phyloP scores from a whole-genome alignment of 1,140 invertebrate species.

The Helicorthomorpha holstii region DNA sequence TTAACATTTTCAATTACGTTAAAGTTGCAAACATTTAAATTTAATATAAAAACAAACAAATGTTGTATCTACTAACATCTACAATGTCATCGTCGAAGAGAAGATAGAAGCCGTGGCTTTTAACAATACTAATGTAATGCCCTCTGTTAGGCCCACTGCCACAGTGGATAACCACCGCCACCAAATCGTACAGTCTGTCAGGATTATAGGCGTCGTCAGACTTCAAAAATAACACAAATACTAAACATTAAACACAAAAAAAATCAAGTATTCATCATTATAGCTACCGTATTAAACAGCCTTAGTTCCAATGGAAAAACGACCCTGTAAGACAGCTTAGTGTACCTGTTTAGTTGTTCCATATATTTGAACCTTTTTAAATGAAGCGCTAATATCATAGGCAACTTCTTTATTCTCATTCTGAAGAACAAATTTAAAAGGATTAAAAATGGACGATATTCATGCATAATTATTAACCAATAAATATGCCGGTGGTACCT shows the following conservation, averaged over 20 bases:
- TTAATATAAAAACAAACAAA: too few species aligned
- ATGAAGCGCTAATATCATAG: constrained; percentile 92
- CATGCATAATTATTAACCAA: not conserved
- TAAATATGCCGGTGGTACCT: constrained; percentile 17
- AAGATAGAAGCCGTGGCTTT: constrained; percentile 97
- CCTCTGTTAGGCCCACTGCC: constrained; percentile 96
- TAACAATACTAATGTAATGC: constrained; percentile 99
- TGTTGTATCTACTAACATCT: constrained; percentile 43
- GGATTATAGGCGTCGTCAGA: constrained; percentile 96
- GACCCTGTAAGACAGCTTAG: constrained; percentile 96
- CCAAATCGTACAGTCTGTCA: constrained; percentile 92
- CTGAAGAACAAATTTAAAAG: constrained; percentile 21
- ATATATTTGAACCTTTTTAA: constrained; percentile 98
- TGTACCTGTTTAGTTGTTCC: constrained; percentile 95
- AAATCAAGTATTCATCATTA: not conserved
- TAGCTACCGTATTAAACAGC: constrained; percentile 88
- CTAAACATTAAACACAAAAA: not conserved
- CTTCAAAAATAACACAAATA: constrained; percentile 31
- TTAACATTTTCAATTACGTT: too few species aligned
- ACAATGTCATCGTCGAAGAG: constrained; percentile 99
- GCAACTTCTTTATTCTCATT: constrained; percentile 96
- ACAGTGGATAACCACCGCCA: constrained; percentile 98
- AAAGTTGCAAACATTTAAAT: too few species aligned
- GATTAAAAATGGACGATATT: not conserved
- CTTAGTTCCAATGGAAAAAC: constrained; percentile 95